phyloP scores from a whole-genome alignment of 2,888 invertebrate species.

The Unio delphinus region DNA sequence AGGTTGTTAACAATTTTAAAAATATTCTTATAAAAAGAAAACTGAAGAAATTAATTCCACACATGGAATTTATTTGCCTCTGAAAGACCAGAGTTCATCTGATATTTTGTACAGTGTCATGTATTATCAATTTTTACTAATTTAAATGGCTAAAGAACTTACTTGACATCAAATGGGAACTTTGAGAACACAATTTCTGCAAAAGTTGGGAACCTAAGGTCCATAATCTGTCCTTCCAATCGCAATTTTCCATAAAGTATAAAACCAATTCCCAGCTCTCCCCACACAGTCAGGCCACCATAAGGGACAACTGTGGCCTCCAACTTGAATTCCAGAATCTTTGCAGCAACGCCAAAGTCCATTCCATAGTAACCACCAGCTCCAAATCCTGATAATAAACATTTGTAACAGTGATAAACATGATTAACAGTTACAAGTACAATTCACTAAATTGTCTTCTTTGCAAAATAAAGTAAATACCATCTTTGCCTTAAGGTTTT shows the following conservation, averaged over 20 bases:
- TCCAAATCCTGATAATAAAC: conserved; percentile 25
- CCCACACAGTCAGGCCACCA: conserved; percentile 24
- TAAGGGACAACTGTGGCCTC: conserved; percentile 21
- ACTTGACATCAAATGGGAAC: conserved; percentile 48
- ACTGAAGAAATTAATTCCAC: too few relatives aligned
- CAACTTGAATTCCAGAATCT: conserved; percentile 25
- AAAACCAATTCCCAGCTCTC: conserved; percentile 30
- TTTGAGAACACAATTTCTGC: conserved; percentile 41
- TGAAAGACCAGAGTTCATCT: too few relatives aligned
- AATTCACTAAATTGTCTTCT: too few relatives aligned
- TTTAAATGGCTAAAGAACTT: conserved; percentile 6
- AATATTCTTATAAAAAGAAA: too few relatives aligned
- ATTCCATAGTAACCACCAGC: conserved; percentile 35
- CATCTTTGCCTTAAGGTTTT: too few relatives aligned
- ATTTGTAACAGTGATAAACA: background rate
- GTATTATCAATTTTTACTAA: too few relatives aligned
- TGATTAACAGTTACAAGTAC: background rate
- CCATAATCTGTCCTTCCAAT: conserved; percentile 38
- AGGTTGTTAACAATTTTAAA: too few relatives aligned
- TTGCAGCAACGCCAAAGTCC: conserved; percentile 28
- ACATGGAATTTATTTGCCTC: too few relatives aligned
- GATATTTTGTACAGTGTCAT: too few relatives aligned
- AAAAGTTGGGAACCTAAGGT: conserved; percentile 38
- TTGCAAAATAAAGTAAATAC: background rate
- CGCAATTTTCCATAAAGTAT: conserved; percentile 32